Base-by-base conservation (phyloP, 2,888 invertebrate genomes). In the Gastrophysa polygoni region DNA sequence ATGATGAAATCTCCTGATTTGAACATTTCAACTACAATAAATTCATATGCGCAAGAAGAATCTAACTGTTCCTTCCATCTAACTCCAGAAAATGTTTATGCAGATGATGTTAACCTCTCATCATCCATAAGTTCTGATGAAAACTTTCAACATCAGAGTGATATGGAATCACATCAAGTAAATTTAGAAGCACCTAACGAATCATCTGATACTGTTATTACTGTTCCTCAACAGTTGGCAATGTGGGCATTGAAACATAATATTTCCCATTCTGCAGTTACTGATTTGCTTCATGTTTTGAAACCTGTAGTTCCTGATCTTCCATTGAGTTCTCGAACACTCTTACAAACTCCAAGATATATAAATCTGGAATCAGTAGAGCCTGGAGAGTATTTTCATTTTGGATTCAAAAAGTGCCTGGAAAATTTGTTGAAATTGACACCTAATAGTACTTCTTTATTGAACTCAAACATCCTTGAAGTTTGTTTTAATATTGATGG, bases 321-420 rank as follows among this genome's bases (percentile, higher is more conserved):
- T 47, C 47, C 47, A 20, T 8, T 47, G 20, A 20, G 20, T 47
- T 18, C 47, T 47, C 20, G 47, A 3, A 47, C 47, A 18, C 47
- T 47, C 18, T 47, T 47, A 24, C 47, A 46, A 46, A 46, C 46
- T 46, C 46, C 11, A 46, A 46, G 46, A 20, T 20, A 18, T 20
- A 32, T 32, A 32, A 32, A 10, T 18, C 6, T 28, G 32, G 17
- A 52, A 8, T 17, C 34, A 20, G 55, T 56, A n/a, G 17, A 34
- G 5, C 52, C 60, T 29, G 55, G 60, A 17, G 20, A 56, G 11
- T 60, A 60, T 43, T 60, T 17, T 20, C 55, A 60, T 47, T 60
- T 60, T 55, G 60, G 60, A 18, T 16, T 60, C 2, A 11, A 7
- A 56, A 47, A 46, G 6, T 44, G 24, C 21, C n/a, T 44, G 4